Base-by-base conservation (phyloP, 2,797 vertebrate genomes). In the Rhinophrynus dorsalis region DNA sequence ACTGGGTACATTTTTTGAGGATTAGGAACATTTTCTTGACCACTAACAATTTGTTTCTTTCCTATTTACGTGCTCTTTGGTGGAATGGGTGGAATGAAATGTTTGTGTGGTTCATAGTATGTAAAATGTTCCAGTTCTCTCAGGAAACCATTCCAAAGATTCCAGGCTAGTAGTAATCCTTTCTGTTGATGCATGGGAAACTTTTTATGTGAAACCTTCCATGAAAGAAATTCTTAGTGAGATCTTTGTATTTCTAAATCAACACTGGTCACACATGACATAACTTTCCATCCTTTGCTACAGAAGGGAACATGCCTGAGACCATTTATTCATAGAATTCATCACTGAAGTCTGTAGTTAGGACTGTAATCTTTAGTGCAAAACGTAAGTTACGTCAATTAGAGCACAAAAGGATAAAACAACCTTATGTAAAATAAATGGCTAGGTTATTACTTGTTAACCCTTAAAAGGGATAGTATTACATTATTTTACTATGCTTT, bases 41-140 rank as follows among this genome's bases (percentile, higher is more conserved):
- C 13, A 6, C 23, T 65, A 76, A 27, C 52, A 48, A 70, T 40
- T 21, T 75, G 73, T 64, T 68, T 52, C 70, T 76, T 65, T 75
- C 63, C 27, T 80, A 58, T 75, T 75, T 75, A 58, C 67, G 47
- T 1, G 1, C 50, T 33, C 2, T 0, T 15, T 42, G 42, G 74
- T 52, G 21, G 75, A 59, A 59, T 74, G 77, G 56, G 77, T 76
- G 74, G 55, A 60, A 68, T 21, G 67, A 77, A 75, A 37, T 61
- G 76, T 56, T 77, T 64, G 9, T 76, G 76, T 33, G 75, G 77
- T 62, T 81, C 71, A 45, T 74, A 74, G n/a, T 32, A 40, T 76
- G 64, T 78, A 75, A 82, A 79, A 72, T 20, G 74, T 76, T 76
- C 72, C 55, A 55, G 67, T 77, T 80, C 74, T 68, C 67, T 78